Conservation (phyloP, 2,113 vertebrate genomes). For the Gadus macrocephalus region DNA sequence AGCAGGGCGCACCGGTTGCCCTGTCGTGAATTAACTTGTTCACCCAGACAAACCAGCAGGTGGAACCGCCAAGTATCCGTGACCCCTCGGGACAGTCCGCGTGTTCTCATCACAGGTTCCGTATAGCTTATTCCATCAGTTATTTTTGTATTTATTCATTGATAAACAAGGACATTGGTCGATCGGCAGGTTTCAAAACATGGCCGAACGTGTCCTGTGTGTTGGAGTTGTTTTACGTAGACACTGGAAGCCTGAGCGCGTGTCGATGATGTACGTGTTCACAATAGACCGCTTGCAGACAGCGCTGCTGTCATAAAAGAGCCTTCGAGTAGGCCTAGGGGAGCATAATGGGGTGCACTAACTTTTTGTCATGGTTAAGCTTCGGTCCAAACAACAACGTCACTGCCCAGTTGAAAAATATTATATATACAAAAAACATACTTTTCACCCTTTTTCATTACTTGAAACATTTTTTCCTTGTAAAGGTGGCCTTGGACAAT, state of each 20-base stretch:
- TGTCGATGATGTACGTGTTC: constrained; percentile 40
- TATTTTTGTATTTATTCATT: not conserved
- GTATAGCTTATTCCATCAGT: not conserved
- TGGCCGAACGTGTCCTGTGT: constrained; percentile 9
- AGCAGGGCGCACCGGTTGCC: constrained; percentile 22
- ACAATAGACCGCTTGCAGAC: constrained; percentile 62
- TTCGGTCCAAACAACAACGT: constrained; percentile 42
- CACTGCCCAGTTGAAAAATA: constrained; percentile 14
- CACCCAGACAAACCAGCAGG: constrained; percentile 55
- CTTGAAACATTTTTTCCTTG: constrained; percentile 1
- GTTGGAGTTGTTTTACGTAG: constrained; percentile 27
- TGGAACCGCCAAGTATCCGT: constrained; percentile 46
- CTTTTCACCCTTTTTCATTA: not conserved
- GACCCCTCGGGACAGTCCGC: constrained; percentile 52
- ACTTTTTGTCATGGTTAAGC: constrained; percentile 55
- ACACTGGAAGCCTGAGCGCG: constrained; percentile 29
- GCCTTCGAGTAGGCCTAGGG: constrained; percentile 1
- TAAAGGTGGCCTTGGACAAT: constrained; percentile 73
- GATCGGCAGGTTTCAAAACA: not conserved
- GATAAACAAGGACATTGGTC: not conserved
- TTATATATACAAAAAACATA: constrained; percentile 13
- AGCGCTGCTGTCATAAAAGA: constrained; percentile 45
- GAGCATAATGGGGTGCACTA: constrained; percentile 52
- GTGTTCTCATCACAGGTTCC: constrained; percentile 73
- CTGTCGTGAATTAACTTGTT: constrained; percentile 41